phyloP scores from a whole-genome alignment of 1,140 invertebrate species.

The Drosophila auraria region DNA sequence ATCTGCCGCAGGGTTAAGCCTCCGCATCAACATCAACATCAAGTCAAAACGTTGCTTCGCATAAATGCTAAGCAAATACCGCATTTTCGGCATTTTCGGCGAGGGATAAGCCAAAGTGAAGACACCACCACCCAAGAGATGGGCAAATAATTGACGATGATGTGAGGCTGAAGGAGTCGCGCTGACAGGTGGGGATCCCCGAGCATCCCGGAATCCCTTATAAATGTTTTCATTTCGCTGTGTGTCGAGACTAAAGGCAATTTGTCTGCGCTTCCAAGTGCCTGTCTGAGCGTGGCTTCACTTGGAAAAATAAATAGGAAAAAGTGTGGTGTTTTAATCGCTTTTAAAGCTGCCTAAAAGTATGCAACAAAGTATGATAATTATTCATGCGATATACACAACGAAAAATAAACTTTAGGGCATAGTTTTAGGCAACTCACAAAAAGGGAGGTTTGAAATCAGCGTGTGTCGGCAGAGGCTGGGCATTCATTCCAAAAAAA shows the following conservation, averaged over 20 bases:
- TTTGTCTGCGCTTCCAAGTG: slow-evolving; percentile 51
- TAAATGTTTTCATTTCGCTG: slow-evolving; percentile 74
- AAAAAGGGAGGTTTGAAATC: not conserved
- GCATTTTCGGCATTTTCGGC: slow-evolving; percentile 17
- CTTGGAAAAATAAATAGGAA: slow-evolving; percentile 8
- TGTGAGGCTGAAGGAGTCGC: slow-evolving; percentile 23
- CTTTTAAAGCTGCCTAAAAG: not conserved
- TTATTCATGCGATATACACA: not conserved
- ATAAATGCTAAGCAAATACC: slow-evolving; percentile 78
- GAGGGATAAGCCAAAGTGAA: slow-evolving; percentile 27
- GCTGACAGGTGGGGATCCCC: slow-evolving; percentile 67
- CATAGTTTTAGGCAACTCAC: not conserved
- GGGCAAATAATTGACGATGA: slow-evolving; percentile 72
- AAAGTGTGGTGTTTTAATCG: not conserved
- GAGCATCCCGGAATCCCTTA: slow-evolving; percentile 6
- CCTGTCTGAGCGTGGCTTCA: slow-evolving; percentile 20
- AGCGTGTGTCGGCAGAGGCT: no score
- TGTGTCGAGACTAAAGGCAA: slow-evolving; percentile 48
- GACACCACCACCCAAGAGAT: slow-evolving; percentile 11
- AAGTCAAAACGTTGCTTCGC: slow-evolving; percentile 36
- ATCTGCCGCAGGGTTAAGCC: slow-evolving; percentile 31
- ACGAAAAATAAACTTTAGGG: no score
- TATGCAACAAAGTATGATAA: not conserved
- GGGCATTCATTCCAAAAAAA: no score
- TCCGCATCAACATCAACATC: slow-evolving; percentile 13